Evolutionary conservation across 2,888 invertebrate species (phyloP), one percentile per base, ranked within the genome.

Genomic region (Xestobium rufovillosum): DNA sequence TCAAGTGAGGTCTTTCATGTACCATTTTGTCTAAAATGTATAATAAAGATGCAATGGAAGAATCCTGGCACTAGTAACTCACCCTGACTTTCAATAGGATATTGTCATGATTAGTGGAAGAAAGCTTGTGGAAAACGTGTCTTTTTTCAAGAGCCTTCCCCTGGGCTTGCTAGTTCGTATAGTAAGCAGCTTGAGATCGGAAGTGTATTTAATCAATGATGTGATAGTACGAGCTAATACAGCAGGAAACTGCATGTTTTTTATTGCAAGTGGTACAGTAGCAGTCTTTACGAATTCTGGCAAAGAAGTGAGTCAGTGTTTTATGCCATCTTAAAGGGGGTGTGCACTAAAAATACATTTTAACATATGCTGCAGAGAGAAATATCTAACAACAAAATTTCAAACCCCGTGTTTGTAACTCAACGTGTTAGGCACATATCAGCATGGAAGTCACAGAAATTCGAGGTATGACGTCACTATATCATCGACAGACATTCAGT

Each of bases 241-340:
- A 3, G 51, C 61, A 1, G 75, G 73, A 0, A 63, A 70, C 38
- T 68, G 68, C 34, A 75, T 75, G 74, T 75, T 71, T 48, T 75
- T 75, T 47, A 73, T 75, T 38, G 69, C 69, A 2, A 66, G 60
- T 10, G 75, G 75, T 3, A 71, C 72, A 0, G 73, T 75, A 1
- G 72, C 72, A 0, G 65, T 72, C 35, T 72, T 69, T 43, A 70
- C 71, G 1, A 52, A 56, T 31, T 63, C 65, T 0, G 73, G 72
- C 17, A 57, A 56, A 53, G 65, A 66, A 53, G 63, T 61, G 45
- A 48, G 33, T 19, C 31, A 25, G 31, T 38, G 28, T n/a, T 37
- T 31, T 8, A n/a, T 9, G 12, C 4, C 13, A 3, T 31, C 12
- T 25, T 14, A 4, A 2, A n/a, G n/a, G n/a, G n/a, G n/a, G n/a